These are phyloP conservation scores for Sylvicapra grimmia DNA, from an alignment of 2,113 vertebrate species.

Conservation along the genomic window DNA sequence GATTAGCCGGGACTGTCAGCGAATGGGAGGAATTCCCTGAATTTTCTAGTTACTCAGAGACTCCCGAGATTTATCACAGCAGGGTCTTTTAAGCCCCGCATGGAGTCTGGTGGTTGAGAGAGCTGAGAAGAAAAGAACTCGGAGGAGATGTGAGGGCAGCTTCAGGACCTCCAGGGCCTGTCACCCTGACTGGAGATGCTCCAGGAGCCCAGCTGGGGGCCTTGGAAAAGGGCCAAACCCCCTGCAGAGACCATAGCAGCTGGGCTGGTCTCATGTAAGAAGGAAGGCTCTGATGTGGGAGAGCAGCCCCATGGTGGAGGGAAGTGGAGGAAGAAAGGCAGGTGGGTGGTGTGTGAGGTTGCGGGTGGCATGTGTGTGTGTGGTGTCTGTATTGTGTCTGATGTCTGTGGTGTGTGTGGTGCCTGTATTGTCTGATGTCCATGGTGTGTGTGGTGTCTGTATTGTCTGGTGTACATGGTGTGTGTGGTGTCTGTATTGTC, in stretches of 20 bases:
- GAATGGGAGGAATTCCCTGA: neutral
- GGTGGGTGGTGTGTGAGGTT: neutral
- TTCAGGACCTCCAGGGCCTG: neutral
- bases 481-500: neutral
- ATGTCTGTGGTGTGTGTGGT: no score
- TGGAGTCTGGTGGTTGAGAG: neutral
- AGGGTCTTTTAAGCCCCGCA: neutral
- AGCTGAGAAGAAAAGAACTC: neutral
- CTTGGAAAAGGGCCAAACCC: neutral
- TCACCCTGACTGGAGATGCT: neutral
- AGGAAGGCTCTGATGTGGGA: neutral
- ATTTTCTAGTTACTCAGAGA: neutral
- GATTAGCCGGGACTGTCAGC: neutral
- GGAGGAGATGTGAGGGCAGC: neutral
- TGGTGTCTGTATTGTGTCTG: neutral
- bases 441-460: neutral
- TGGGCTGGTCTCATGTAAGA: neutral
- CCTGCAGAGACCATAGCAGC: neutral
- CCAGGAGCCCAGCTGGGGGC: neutral
- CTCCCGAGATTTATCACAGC: neutral
- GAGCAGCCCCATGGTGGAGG: neutral
- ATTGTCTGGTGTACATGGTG: neutral
- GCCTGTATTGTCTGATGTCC: neutral
- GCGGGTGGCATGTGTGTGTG: neutral
- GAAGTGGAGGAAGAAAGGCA: neutral